phyloP scores from a whole-genome alignment of 2,797 vertebrate species.

The Anisognathus igniventris region DNA sequence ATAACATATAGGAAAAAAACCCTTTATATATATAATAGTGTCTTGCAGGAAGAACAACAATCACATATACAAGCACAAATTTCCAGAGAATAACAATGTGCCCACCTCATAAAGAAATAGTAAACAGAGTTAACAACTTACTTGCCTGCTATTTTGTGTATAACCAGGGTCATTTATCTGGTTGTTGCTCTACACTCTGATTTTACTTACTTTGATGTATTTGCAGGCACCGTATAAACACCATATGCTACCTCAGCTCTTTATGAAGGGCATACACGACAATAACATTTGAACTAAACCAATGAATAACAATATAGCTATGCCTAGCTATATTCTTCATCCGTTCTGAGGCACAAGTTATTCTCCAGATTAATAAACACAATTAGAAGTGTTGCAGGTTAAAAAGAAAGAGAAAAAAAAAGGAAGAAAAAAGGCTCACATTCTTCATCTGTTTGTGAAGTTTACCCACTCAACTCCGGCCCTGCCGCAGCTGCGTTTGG shows the following conservation, averaged over 20 bases:
- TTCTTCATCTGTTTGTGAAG: neutral
- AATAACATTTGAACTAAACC: neutral
- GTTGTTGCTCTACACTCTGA: neutral
- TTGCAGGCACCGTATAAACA: accelerated
- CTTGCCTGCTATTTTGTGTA: neutral
- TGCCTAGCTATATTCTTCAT: neutral
- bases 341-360: neutral
- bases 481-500: neutral
- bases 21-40: accelerated
- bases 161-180: neutral
- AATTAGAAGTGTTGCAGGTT: neutral
- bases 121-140: neutral
- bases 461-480: neutral
- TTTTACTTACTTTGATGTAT: neutral
- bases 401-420: too few species aligned
- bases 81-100: neutral
- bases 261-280: accelerated
- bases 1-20: accelerated
- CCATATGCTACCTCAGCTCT: accelerated
- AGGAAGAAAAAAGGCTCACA: too few species aligned
- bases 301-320: neutral
- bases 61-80: neutral
- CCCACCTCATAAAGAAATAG: neutral
- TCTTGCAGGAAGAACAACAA: neutral
- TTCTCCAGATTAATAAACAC: neutral